Evolutionary conservation across 1,140 invertebrate genomes (phyloP), one percentile per base, ranked within the genome.

Genomic region (Pristionchus pacificus): DNA sequence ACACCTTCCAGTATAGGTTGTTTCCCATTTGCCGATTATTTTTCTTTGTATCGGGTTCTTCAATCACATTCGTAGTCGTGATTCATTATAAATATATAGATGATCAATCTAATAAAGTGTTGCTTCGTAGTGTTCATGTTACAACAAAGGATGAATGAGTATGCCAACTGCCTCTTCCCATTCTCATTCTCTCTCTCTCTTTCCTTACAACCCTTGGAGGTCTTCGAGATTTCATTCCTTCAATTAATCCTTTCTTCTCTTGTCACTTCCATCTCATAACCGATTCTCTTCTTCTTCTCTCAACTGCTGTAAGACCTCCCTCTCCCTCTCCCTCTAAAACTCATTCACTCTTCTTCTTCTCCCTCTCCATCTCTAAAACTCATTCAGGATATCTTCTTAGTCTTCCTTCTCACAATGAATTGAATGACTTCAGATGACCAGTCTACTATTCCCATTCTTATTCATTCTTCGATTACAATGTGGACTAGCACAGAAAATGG

Each of bases 271-370:
- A 10, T 49, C 38, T 10, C 6, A 49, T 49, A 10, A 49, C 19
- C 19, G 6, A 49, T 19, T 49, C 38, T 10, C 6, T 49, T 6
- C 6, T 19, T 10, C 38, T 10, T 10, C 38, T 6, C 6, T 49
- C 6, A 49, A 49, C 6, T 49, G 38, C 19, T 30, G 10, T 64
- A n/a, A n/a, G n/a, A 13, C 31, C 62, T 64, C 31, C 30, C 24
- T 64, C 24, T 64, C 62, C 30, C 28, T 64, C 28, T 3, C 62
- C 62, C n/a, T n/a, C n/a, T n/a, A n/a, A n/a, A n/a, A n/a, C n/a
- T n/a, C n/a, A n/a, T n/a, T n/a, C 60, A 10, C 62, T 32, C 31
- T 24, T 64, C 62, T 64, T 64, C 30, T 32, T 64, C 24, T 64
- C 62, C 30, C 28, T 64, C 28, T 3, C 62, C 62, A 3, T 64